These are phyloP conservation scores for Heliconius hewitsoni DNA, from an alignment of 1,140 invertebrate genomes.

Conservation along the genomic window DNA sequence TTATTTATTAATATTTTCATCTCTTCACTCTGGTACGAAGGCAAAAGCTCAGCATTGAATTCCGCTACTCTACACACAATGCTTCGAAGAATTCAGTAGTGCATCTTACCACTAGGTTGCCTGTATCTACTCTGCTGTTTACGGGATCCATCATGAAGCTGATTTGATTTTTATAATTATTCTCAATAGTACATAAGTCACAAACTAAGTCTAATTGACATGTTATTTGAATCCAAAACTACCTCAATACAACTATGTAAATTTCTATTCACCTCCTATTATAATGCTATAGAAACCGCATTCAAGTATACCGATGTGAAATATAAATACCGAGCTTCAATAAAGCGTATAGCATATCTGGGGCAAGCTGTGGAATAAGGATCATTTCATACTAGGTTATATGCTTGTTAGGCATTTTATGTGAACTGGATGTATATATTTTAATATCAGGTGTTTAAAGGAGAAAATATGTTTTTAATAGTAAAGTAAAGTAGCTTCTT, in stretches of 20 bases:
- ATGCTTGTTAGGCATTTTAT: conserved; percentile 10
- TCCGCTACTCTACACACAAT: too few species aligned
- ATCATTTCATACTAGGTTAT: conserved; percentile 11
- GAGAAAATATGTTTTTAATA: not conserved
- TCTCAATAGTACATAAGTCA: too few species aligned
- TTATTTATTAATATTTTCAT: too few species aligned
- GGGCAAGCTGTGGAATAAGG: conserved; percentile 7
- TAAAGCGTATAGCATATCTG: conserved; percentile 8
- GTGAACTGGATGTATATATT: not conserved
- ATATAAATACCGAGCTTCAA: conserved; percentile 11
- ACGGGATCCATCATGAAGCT: too few species aligned
- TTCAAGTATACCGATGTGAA: conserved; percentile 1
- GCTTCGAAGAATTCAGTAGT: too few species aligned
- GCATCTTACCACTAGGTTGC: too few species aligned
- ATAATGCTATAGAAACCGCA: conserved; percentile 2
- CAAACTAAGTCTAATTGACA: not conserved
- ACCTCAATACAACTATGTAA: not conserved
- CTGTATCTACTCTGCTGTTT: too few species aligned
- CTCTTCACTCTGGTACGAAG: too few species aligned
- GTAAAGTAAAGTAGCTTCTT: not conserved
- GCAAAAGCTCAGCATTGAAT: too few species aligned
- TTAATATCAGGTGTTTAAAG: not conserved
- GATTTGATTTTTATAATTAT: too few species aligned
- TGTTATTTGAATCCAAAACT: not conserved
- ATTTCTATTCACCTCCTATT: not conserved